These are phyloP conservation scores for Staurois parvus DNA, from an alignment of 2,797 vertebrate genomes.

Conservation along the genomic window DNA sequence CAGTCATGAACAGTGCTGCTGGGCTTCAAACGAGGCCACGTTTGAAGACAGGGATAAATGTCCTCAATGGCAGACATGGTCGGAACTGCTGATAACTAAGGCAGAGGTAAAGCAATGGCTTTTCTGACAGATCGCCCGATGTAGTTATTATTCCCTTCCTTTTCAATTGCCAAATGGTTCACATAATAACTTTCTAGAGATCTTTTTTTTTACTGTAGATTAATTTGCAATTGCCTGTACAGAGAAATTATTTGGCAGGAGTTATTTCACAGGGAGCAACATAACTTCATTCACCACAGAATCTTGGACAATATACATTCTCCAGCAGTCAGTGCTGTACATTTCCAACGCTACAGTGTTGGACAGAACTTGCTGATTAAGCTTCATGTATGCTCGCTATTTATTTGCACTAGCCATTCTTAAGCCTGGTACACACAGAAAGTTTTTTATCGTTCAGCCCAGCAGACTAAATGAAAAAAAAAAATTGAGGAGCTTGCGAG, in stretches of 20 bases:
- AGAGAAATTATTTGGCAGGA: background rate
- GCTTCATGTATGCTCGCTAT: background rate
- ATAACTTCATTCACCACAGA: background rate
- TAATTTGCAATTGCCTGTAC: background rate
- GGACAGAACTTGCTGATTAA: background rate
- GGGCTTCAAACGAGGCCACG: constrained; percentile 94
- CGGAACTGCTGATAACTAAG: constrained; percentile 90
- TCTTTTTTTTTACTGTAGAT: background rate
- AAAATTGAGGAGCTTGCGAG: no score
- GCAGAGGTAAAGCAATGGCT: constrained; percentile 78
- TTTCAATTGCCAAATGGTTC: background rate
- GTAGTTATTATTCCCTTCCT: background rate
- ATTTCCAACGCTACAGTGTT: background rate
- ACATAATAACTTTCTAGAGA: background rate
- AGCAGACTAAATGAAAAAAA: no score
- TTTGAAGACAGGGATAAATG: constrained; percentile 97
- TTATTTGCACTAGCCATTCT: no score
- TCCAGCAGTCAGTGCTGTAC: background rate
- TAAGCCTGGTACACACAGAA: no score
- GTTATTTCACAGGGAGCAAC: background rate
- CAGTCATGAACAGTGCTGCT: constrained; percentile 98
- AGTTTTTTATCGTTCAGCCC: no score
- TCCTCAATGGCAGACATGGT: constrained; percentile 97
- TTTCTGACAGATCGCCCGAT: background rate
- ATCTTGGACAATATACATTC: background rate